Base-by-base conservation (phyloP, 2,113 vertebrate species). In the Colistium nudipinnis region DNA sequence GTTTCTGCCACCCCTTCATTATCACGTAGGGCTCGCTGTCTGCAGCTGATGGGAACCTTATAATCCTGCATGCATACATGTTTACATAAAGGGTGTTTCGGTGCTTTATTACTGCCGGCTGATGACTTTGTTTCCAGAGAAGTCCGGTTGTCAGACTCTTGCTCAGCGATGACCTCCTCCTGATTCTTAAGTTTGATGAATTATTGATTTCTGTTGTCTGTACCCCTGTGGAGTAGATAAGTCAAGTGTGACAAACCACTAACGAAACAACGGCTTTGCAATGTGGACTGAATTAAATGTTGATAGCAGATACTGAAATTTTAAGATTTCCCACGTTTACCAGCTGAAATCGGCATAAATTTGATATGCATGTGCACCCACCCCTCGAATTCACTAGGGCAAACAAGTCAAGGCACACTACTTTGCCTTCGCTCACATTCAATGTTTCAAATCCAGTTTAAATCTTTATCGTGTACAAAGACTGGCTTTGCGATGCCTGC, bases 1-100 rank as follows among this genome's bases (percentile, higher is more conserved):
- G 4, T 55, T 17, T 36, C 12, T 45, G 56, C 48, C 61, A 36
- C 70, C 67, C 80, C 85, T 78, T 90, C 71, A 85, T 81, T 87
- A 82, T 30, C 63, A 51, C 59, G 19, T 25, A 49, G n/a, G 61
- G 66, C 80, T 86, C 53, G 11, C 27, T 51, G 31, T 51, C n/a
- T 24, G 52, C 52, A 59, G 60, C 77, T 66, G 35, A 55, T 25
- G 30, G 45, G 16, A 7, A 17, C 39, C 17, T 39, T 19, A 10
- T 7, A 47, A 20, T 8, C 38, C 31, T 6, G 4, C 62, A 36
- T n/a, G 6, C 44, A 61, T 39, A 25, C 16, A 11, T 20, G 20
- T 67, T 49, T 38, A 49, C 22, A 22, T 22, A 20, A 6, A 22
- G 19, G 10, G 17, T 4, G 43, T 45, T 22, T 20, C 12, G n/a